Evolutionary conservation across 2,888 invertebrate species (phyloP).

Genomic region (Lasioglossum morio): DNA sequence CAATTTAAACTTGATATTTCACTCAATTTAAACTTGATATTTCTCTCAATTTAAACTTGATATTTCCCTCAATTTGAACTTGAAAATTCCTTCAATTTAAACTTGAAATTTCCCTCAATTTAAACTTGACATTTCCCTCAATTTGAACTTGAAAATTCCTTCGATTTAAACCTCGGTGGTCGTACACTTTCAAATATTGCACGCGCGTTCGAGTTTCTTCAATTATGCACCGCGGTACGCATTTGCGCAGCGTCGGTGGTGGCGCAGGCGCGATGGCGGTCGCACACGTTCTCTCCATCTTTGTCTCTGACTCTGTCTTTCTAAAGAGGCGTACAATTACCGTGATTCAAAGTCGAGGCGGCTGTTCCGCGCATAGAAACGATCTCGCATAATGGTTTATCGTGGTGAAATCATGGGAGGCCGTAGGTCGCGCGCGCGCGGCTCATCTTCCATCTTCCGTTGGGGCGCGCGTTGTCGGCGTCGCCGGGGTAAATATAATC

Average conservation of each 20-base stretch:
- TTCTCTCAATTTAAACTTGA: too few relatives aligned
- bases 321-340: conserved; percentile 35
- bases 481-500: conserved; percentile 55
- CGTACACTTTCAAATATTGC: too few relatives aligned
- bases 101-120: too few relatives aligned
- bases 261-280: not conserved
- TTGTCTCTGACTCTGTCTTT: not conserved
- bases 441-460: not conserved
- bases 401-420: conserved; percentile 40
- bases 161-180: too few relatives aligned
- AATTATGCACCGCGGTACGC: conserved; percentile 6
- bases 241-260: conserved; percentile 23
- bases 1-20: too few relatives aligned
- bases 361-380: conserved; percentile 15
- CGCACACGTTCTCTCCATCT: not conserved
- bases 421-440: conserved; percentile 12
- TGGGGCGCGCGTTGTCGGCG: not conserved
- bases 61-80: too few relatives aligned
- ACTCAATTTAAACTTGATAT: too few relatives aligned
- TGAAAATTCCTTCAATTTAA: too few relatives aligned
- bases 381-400: conserved; percentile 39
- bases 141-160: too few relatives aligned
- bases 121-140: too few relatives aligned
- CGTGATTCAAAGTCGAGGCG: conserved; percentile 44
- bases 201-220: conserved; percentile 13